Evolutionary conservation across 2,888 invertebrate species (phyloP).

Genomic region (Tetrapedia diversipes): DNA sequence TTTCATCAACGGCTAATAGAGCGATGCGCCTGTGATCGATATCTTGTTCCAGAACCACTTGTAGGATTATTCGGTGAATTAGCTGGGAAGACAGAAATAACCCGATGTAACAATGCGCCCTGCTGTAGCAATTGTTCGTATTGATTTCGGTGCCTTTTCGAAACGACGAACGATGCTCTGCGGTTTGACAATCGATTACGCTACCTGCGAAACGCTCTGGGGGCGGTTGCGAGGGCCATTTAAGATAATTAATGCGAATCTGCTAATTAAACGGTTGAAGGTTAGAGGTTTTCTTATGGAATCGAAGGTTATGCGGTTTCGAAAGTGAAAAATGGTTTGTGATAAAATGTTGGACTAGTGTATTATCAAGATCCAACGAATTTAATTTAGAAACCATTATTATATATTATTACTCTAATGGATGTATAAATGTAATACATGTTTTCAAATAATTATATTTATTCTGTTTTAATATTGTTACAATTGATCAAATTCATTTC

Average conservation of each 20-base stretch:
- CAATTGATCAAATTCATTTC: too few species aligned
- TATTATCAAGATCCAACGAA: too few species aligned
- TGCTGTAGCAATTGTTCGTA: constrained; percentile 20
- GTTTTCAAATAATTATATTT: too few species aligned
- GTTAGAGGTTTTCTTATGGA: not conserved
- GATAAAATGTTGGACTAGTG: not conserved
- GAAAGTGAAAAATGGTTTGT: too few species aligned
- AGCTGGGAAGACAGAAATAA: constrained; percentile 24
- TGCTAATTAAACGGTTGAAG: constrained; percentile 9
- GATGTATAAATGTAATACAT: too few species aligned
- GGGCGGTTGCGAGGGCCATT: not conserved
- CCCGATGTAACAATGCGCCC: not conserved
- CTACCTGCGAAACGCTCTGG: not conserved
- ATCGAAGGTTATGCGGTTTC: too few species aligned
- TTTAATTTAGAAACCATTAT: too few species aligned
- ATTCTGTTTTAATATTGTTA: too few species aligned
- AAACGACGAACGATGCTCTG: not conserved
- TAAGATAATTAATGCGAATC: not conserved
- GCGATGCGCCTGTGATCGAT: constrained; percentile 40
- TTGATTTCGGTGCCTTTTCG: not conserved
- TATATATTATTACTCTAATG: too few species aligned
- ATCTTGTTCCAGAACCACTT: constrained; percentile 25
- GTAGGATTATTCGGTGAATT: constrained; percentile 35
- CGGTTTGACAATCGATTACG: constrained; percentile 4
- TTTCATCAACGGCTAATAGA: constrained; percentile 45